phyloP scores from a whole-genome alignment of 2,888 invertebrate genomes.

The Lasioglossum villosulum region DNA sequence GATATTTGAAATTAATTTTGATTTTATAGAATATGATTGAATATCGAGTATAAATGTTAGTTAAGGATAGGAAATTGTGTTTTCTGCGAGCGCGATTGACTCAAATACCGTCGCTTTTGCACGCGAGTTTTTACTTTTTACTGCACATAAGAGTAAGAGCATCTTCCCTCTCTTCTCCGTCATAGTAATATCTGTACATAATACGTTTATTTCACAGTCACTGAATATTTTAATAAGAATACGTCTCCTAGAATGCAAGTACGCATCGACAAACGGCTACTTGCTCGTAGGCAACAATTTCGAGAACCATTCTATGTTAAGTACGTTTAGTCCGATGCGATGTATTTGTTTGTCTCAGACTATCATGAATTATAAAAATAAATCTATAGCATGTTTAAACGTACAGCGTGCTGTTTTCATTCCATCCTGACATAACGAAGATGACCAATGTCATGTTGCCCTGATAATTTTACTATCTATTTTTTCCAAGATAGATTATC shows the following conservation, averaged over 20 bases:
- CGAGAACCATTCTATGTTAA: slow-evolving; percentile 32
- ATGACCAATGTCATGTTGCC: not conserved
- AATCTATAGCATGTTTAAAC: slow-evolving; percentile 51
- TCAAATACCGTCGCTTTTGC: not conserved
- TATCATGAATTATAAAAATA: slow-evolving; percentile 57
- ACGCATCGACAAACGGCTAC: slow-evolving; percentile 8
- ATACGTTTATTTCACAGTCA: slow-evolving; percentile 20
- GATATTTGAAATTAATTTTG: not conserved
- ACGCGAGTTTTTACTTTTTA: slow-evolving; percentile 40
- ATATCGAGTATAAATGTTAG: not conserved
- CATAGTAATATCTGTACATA: slow-evolving; percentile 52
- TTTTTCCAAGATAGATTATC: not conserved
- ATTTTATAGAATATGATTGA: not conserved
- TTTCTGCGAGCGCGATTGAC: not conserved
- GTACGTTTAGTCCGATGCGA: slow-evolving; percentile 31
- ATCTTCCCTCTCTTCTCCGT: slow-evolving; percentile 31
- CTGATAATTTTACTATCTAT: not conserved
- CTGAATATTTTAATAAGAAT: slow-evolving; percentile 29
- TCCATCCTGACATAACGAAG: not conserved
- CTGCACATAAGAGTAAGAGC: slow-evolving; percentile 41
- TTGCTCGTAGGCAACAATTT: slow-evolving; percentile 24
- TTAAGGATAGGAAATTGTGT: not conserved
- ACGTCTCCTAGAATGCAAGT: slow-evolving; percentile 10
- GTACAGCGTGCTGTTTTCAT: not conserved
- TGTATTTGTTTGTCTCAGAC: slow-evolving; percentile 51